Evolutionary conservation across 2,797 vertebrate species (phyloP).

Genomic region (Tenualosa thibaudeaui): DNA sequence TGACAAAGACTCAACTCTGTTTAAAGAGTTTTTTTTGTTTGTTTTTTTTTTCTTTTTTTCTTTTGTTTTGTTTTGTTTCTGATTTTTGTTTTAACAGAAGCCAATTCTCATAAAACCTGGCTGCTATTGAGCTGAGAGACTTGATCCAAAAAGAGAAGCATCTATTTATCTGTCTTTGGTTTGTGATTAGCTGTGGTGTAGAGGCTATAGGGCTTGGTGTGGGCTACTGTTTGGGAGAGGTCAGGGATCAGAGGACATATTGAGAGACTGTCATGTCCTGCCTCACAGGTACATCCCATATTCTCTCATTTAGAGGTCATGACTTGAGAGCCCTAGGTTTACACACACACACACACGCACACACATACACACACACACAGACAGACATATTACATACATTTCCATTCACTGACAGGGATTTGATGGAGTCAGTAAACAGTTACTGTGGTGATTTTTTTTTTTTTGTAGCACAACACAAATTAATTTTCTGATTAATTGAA

Average conservation of each 20-base stretch:
- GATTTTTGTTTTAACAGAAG: slow-evolving; percentile 32
- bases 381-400: background rate
- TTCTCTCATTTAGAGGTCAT: background rate
- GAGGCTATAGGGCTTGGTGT: background rate
- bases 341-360: background rate
- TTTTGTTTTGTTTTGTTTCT: slow-evolving; percentile 33
- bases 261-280: background rate
- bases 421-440: background rate
- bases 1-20: slow-evolving; percentile 72
- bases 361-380: background rate
- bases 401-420: background rate
- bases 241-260: background rate
- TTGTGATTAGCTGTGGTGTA: background rate
- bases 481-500: background rate
- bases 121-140: slow-evolving; percentile 46
- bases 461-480: background rate
- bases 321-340: too few relatives aligned
- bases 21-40: slow-evolving; percentile 67
- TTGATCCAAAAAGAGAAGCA: slow-evolving; percentile 37
- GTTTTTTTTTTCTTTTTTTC: slow-evolving; percentile 28
- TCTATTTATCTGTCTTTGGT: slow-evolving; percentile 20
- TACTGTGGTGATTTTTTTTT: background rate
- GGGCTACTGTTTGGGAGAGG: background rate
- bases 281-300: background rate
- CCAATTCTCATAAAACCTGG: slow-evolving; percentile 49